Evolutionary conservation across 2,797 vertebrate genomes (phyloP).

Genomic region (Somateria mollissima): DNA sequence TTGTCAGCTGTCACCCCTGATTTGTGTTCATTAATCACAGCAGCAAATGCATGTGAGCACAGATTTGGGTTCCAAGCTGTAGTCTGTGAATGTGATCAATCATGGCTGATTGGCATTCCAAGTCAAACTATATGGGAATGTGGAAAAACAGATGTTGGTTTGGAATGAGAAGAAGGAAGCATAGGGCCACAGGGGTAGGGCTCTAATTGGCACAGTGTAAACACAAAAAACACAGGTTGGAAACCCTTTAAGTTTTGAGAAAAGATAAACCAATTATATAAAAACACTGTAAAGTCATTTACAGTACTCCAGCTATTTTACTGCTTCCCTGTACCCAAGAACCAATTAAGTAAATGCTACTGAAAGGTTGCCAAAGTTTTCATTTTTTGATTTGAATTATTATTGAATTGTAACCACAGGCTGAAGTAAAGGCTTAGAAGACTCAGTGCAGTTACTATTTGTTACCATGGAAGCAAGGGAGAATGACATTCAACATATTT

Average conservation of each 20-base stretch:
- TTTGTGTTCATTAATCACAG: conserved; percentile 66
- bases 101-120: conserved; percentile 52
- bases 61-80: conserved; percentile 40
- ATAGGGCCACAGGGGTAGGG: not conserved
- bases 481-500: not conserved
- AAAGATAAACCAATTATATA: conserved; percentile 23
- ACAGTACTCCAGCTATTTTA: not conserved
- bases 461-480: not conserved
- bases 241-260: conserved; percentile 22
- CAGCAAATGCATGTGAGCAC: conserved; percentile 50
- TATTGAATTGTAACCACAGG: not conserved
- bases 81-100: conserved; percentile 53
- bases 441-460: not conserved
- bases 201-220: conserved; percentile 49
- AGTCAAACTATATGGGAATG: conserved; percentile 53
- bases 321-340: not conserved
- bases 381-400: not conserved
- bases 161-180: conserved; percentile 63
- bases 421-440: conserved; percentile 23
- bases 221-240: not conserved
- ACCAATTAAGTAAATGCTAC: conserved; percentile 20
- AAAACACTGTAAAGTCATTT: conserved; percentile 9
- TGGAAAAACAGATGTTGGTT: conserved; percentile 52
- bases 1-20: conserved; percentile 37
- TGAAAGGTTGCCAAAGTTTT: not conserved